phyloP scores from a whole-genome alignment of 2,797 vertebrate genomes.

The Bryconaethiops microstoma region DNA sequence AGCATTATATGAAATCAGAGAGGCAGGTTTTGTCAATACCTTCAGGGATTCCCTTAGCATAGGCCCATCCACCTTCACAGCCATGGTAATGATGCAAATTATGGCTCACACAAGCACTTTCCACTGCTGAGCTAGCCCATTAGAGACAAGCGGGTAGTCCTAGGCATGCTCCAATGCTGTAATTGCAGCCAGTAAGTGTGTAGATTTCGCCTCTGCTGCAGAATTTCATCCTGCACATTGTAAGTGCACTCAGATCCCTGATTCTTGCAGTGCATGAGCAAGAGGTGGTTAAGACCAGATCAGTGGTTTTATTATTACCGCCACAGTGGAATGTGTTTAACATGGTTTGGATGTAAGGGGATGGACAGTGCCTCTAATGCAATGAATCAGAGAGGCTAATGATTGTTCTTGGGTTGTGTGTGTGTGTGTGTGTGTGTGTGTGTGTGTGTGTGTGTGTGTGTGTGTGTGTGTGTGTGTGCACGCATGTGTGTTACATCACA shows the following conservation, averaged over 20 bases:
- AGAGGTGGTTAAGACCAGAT: neutral
- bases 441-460: constrained; percentile 55
- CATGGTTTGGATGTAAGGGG: constrained; percentile 13
- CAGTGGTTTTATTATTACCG: neutral
- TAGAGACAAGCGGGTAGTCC: constrained; percentile 26
- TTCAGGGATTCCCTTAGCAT: constrained; percentile 43
- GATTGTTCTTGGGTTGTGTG: constrained; percentile 31
- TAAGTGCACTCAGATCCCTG: neutral
- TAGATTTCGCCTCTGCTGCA: neutral
- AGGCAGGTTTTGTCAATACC: constrained; percentile 38
- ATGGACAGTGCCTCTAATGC: neutral
- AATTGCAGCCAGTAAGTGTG: constrained; percentile 40
- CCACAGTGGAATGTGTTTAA: constrained; percentile 43
- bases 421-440: constrained; percentile 51
- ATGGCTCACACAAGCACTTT: constrained; percentile 52
- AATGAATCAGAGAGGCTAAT: constrained; percentile 19
- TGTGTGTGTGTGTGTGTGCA: constrained; percentile 21
- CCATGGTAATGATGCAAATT: constrained; percentile 39
- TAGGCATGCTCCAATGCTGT: constrained; percentile 32
- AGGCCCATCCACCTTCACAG: constrained; percentile 37
- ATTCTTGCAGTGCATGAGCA: neutral
- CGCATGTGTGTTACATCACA: neutral
- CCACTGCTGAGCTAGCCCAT: constrained; percentile 53
- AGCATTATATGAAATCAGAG: constrained; percentile 43
- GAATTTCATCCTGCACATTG: constrained; percentile 30